Evolutionary conservation across 2,797 vertebrate genomes (phyloP), one percentile per base, ranked within the genome.

Genomic region (Thamnophis elegans): DNA sequence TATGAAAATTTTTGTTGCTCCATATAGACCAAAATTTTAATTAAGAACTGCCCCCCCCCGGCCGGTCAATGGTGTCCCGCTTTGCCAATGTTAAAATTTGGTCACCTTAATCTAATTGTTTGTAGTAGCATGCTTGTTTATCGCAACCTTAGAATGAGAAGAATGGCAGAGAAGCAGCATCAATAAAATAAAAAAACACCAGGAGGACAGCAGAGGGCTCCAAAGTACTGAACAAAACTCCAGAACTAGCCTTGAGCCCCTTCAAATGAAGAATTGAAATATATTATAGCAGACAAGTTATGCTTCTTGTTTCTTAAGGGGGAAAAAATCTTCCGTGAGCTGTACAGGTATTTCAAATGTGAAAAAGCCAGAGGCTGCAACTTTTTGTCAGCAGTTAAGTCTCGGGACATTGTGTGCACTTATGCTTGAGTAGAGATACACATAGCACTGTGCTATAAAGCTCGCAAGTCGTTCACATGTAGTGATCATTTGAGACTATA

Each of bases 171-270:
- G 86, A 25, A 62, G 9, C 85, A 42, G 6, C 62, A 51, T 47
- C 13, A 58, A 22, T 36, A 1, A 73, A 20, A 22, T 0, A 56
- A 1, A 16, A 56, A 56, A 9, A 9, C 4, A 60, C 20, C 11
- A 32, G 14, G 13, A 36, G 18, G 54, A n/a, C 92, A 89, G 86
- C 58, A 93, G 92, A 85, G 92, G 92, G 92, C 92, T 88, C 92
- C 92, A 93, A 93, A 93, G 58, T 58, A 89, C 55, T 13, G 32
- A 89, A 26, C 51, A 93, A 55, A 91, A 25, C 25, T 55, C 78
- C 20, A 82, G 22, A 42, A 26, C 47, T 60, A 4, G 36, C 14
- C 5, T 78, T 22, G 25, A 90, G n/a, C 16, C 42, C 60, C 53
- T 88, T 55, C 65, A 82, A 20, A 42, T 47, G 20, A 3, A 88